Evolutionary conservation across 2,888 invertebrate species (phyloP), one percentile per base, ranked within the genome.

Genomic region (Drosophila picticornis): DNA sequence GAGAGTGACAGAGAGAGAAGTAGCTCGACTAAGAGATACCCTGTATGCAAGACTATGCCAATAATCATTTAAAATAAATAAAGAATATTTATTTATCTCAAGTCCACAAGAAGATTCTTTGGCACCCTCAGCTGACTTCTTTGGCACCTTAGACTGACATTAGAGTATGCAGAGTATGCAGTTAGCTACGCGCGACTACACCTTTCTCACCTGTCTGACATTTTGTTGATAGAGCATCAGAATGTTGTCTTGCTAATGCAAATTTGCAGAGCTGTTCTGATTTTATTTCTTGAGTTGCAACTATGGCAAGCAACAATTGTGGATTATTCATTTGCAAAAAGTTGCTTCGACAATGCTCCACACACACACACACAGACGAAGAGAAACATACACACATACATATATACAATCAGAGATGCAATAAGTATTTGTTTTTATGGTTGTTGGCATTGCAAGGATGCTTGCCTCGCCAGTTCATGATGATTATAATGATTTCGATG

Each of bases 251-350:
- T 31, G 50, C 0, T 11, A 46, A 6, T 19, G 19, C 6, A 11
- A n/a, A n/a, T 31, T 25, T 56, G 25, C 22, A 55, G 19, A 10
- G 19, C 27, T 50, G 25, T 46, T 73, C 65, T 34, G 70, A 59
- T 65, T 69, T 53, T 29, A 57, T 64, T 66, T 53, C 75, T 66
- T 63, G 75, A 63, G 65, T 65, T 58, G 62, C 70, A 74, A 63
- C 74, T 75, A 9, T 25, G 25, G 81, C 73, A 73, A 79, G 85
- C 83, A 46, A 87, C 88, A 83, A 83, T 85, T 85, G 72, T 77
- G 77, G 74, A 83, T 89, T 87, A 87, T 89, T 87, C 78, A 82
- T 89, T 86, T 84, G 87, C 74, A 56, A 75, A 74, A 81, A 83
- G 52, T 87, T 81, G 76, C 63, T 76, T 79, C 69, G 56, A 50